Conservation (phyloP, 2,113 vertebrate genomes). For the pig (Sus scrofa) region T2T-Sscrofa CM000827.6:89866001-89866500, state of each 20-base stretch:
- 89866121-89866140: not conserved
- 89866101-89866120: not conserved
- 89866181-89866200: not conserved
- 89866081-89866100: not conserved
- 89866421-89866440: not conserved
- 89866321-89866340: not conserved
- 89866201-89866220: not conserved
- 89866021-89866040: not conserved
- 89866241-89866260: no score
- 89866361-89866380: not conserved
- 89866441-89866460: not conserved
- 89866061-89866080: not conserved
- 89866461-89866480: conserved; percentile 53
- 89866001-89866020: not conserved
- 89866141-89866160: not conserved
- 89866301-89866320: not conserved
- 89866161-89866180: not conserved
- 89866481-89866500: not conserved
- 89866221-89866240: no score
- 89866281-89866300: not conserved
- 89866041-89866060: not conserved
- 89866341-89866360: not conserved
- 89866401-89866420: conserved; percentile 4
- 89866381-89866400: not conserved
- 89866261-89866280: not conserved